A percentile compares a stretch with the other conserved stretches of the same genome.
phyloP scores from a whole-genome alignment of 2,888 invertebrate genomes.

The Drosophila emarginata region DNA sequence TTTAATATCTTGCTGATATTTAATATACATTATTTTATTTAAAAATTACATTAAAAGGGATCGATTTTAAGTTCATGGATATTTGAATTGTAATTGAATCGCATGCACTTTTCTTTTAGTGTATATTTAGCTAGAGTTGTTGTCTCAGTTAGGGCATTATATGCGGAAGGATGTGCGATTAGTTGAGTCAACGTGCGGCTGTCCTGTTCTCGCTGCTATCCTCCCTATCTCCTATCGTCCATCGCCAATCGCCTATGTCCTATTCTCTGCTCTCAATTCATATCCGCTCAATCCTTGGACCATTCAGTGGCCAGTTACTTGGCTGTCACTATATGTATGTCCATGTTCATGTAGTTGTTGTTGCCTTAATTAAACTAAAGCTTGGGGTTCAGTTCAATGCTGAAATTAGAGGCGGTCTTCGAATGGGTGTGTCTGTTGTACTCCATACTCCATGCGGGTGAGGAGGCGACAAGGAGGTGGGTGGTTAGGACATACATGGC shows the following conservation, averaged over 20 bases:
- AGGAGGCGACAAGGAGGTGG: conserved; percentile 12
- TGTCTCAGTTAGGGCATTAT: conserved; percentile 50
- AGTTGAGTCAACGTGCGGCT: conserved; percentile 69
- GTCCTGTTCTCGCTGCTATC: conserved; percentile 15
- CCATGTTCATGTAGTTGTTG: conserved; percentile 46
- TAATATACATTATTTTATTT: too few species aligned
- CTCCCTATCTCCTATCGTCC: too few species aligned
- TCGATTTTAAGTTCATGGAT: too few species aligned
- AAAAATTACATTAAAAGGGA: too few species aligned
- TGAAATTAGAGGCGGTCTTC: conserved; percentile 71
- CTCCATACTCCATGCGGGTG: conserved; percentile 42
- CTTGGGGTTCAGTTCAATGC: conserved; percentile 72
- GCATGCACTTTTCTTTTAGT: background rate
- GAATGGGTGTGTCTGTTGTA: conserved; percentile 42
- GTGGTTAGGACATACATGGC: conserved; percentile 59
- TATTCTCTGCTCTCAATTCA: background rate
- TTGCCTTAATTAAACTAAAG: conserved; percentile 78
- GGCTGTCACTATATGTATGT: conserved; percentile 42
- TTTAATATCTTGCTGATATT: too few species aligned
- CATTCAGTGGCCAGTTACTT: conserved; percentile 62
- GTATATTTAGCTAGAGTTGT: conserved; percentile 15
- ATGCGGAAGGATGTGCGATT: conserved; percentile 76
- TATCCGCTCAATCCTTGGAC: conserved; percentile 24
- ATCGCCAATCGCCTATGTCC: background rate
- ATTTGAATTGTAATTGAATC: too few species aligned